Evolutionary conservation across 2,113 vertebrate genomes (phyloP), one percentile per base, ranked within the genome.

Genomic region (Rhea pennata): DNA sequence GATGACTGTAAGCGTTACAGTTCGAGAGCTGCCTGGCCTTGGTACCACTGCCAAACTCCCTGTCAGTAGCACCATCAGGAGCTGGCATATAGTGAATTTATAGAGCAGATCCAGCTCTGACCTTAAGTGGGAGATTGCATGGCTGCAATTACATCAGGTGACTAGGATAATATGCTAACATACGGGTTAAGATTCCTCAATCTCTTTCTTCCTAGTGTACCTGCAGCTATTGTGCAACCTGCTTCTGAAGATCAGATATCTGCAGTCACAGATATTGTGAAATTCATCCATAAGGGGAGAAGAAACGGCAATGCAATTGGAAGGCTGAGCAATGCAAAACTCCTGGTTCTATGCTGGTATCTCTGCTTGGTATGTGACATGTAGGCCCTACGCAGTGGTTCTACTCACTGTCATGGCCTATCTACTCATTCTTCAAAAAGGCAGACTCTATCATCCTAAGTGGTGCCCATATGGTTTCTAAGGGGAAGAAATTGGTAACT

Each of bases 321-420:
- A 81, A 81, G 79, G 83, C 77, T 97, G 95, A 97, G 59, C 95
- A 95, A 96, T 58, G 46, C 44, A 59, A 95, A 96, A 94, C 94
- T 93, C 72, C 79, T 86, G 46, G 26, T 94, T 93, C 91, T 80
- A 54, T 39, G 42, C 65, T 77, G 65, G 33, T 93, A 67, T 83
- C 79, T 87, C 91, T 67, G 64, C 86, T 94, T 80, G 23, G 50
- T 84, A 67, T 50, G 54, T 0, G 10, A 95, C 92, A 92, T 0
- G 1, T 21, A 84, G 33, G 91, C 86, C 84, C 88, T 93, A 44
- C 86, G 92, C 94, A 90, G 69, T 77, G 83, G 76, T 77, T 94
- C 76, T 27, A 84, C 39, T 54, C 0, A 0, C 69, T 84, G 51
- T 44, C 82, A 88, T 0, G 0, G 72, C 83, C 90, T 86, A 85